Evolutionary conservation across 2,797 vertebrate species (phyloP).

Genomic region (Crypturellus tataupa): DNA sequence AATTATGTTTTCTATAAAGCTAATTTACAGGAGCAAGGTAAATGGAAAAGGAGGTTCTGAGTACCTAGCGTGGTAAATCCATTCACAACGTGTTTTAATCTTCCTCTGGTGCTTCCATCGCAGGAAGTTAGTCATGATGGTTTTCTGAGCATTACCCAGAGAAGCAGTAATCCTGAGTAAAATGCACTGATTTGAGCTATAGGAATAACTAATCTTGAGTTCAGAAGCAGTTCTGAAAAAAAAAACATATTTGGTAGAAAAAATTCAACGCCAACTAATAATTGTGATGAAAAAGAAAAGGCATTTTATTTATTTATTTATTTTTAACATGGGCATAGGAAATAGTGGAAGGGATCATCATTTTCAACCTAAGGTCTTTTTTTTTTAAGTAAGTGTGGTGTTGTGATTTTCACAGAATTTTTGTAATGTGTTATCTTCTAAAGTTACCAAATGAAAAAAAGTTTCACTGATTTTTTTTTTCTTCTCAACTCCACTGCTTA

Average conservation of each 20-base stretch:
- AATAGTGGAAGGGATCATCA: background rate
- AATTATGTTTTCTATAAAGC: background rate
- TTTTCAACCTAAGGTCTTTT: fast-evolving
- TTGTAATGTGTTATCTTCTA: background rate
- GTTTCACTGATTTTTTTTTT: background rate
- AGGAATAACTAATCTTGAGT: background rate
- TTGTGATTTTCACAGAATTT: background rate
- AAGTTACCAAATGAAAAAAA: background rate
- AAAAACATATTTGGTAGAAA: background rate
- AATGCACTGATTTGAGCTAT: background rate
- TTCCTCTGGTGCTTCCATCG: background rate
- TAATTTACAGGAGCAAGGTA: background rate
- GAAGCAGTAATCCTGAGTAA: background rate
- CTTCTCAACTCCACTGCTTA: background rate
- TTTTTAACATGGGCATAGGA: background rate
- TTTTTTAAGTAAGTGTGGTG: background rate
- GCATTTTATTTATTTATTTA: background rate
- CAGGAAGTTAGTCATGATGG: background rate
- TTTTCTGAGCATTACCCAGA: background rate
- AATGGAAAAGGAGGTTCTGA: background rate
- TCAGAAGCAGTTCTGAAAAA: background rate
- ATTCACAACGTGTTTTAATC: background rate
- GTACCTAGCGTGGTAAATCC: background rate
- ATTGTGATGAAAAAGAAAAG: background rate
- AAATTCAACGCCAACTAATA: background rate